phyloP scores from a whole-genome alignment of 2,888 invertebrate species.

The Esperia sulphurella region DNA sequence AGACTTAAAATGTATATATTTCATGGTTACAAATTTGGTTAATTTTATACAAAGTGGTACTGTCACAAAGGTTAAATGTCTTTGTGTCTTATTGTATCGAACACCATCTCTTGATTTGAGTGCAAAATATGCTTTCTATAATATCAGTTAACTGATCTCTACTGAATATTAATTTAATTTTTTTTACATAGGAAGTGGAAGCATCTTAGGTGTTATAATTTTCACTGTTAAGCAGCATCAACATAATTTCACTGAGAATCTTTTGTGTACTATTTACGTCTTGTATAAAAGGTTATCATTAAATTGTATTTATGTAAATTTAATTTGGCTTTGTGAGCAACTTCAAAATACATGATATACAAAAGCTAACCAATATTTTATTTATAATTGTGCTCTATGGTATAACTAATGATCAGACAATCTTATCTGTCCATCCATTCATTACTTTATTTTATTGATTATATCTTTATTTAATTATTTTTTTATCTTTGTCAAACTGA shows the following conservation, averaged over 20 bases:
- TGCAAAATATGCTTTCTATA: slow-evolving; percentile 33
- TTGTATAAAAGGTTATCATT: slow-evolving; percentile 75
- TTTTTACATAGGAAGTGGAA: slow-evolving; percentile 50
- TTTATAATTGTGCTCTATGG: slow-evolving; percentile 36
- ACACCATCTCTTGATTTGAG: slow-evolving; percentile 42
- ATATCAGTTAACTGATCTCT: slow-evolving; percentile 65
- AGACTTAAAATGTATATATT: slow-evolving; percentile 75
- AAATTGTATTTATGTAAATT: slow-evolving; percentile 78
- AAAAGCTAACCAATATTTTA: slow-evolving; percentile 73
- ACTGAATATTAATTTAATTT: slow-evolving; percentile 51
- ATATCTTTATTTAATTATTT: not conserved
- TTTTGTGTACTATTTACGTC: slow-evolving; percentile 70
- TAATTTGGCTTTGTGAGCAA: slow-evolving; percentile 78
- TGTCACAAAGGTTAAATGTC: slow-evolving; percentile 66
- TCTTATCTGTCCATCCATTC: not conserved
- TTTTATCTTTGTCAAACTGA: too few species aligned
- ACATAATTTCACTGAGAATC: slow-evolving; percentile 62
- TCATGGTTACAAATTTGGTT: slow-evolving; percentile 73
- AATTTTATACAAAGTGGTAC: slow-evolving; percentile 73
- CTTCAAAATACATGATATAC: slow-evolving; percentile 78
- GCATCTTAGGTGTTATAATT: slow-evolving; percentile 49
- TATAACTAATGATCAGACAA: too few species aligned
- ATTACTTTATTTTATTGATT: not conserved
- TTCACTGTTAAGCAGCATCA: slow-evolving; percentile 48
- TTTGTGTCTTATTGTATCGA: slow-evolving; percentile 41